Evolutionary conservation across 1,140 invertebrate species (phyloP).

Genomic region (Spodoptera litura): DNA sequence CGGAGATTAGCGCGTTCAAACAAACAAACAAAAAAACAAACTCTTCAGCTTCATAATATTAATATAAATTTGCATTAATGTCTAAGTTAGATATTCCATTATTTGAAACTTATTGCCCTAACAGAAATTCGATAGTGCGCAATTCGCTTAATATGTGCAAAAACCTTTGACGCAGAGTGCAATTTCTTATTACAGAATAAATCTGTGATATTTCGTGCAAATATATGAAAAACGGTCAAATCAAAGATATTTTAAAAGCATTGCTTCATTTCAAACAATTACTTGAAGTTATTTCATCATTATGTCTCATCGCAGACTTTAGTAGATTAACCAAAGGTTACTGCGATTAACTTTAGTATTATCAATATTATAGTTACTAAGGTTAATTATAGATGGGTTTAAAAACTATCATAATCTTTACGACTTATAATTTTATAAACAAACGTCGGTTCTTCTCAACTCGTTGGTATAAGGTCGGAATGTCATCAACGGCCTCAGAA

Average conservation of each 20-base stretch:
- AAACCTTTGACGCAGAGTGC: no score
- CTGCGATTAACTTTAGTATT: background rate
- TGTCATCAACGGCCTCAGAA: background rate
- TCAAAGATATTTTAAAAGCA: no score
- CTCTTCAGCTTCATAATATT: no score
- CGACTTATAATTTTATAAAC: background rate
- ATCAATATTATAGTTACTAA: constrained; percentile 1
- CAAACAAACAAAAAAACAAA: no score
- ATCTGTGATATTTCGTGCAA: no score
- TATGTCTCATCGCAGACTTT: background rate
- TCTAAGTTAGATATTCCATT: no score
- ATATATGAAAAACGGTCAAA: no score
- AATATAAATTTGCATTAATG: no score
- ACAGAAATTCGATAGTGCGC: no score
- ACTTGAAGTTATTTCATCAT: constrained; percentile 17
- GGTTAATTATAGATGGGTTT: background rate
- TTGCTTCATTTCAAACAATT: background rate
- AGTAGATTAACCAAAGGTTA: constrained; percentile 15
- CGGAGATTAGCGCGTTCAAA: no score
- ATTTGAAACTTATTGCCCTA: no score
- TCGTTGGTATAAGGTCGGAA: background rate
- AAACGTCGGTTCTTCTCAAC: constrained; percentile 1
- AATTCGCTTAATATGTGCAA: no score
- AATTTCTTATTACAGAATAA: background rate
- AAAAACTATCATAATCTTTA: background rate